These are phyloP conservation scores for Bemisia tabaci DNA, from an alignment of 1,140 invertebrate genomes.

Conservation along the genomic window DNA sequence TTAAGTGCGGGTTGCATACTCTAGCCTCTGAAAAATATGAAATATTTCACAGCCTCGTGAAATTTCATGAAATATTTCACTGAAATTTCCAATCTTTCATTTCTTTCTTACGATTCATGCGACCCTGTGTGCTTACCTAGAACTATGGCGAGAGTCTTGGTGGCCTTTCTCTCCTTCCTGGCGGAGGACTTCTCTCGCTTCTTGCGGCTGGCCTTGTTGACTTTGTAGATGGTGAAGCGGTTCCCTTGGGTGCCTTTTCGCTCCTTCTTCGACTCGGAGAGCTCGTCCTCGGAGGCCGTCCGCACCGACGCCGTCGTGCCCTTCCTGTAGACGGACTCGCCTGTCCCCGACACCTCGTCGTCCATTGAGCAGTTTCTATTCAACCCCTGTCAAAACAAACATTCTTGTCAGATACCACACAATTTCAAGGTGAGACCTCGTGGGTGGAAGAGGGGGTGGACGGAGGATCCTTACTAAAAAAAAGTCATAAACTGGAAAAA, in stretches of 20 bases:
- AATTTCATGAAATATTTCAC: no score
- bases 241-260: slow-evolving; percentile 42
- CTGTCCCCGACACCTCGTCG: background rate
- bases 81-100: no score
- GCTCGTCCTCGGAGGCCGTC: slow-evolving; percentile 24
- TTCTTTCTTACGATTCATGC: no score
- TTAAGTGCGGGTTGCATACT: no score
- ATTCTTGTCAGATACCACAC: background rate
- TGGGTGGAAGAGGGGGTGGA: no score
- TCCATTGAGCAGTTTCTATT: slow-evolving; percentile 18
- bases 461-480: no score
- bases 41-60: no score
- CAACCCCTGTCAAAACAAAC: no score
- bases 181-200: slow-evolving; percentile 89
- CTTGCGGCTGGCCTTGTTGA: slow-evolving; percentile 86
- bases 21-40: no score
- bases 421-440: background rate
- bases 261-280: slow-evolving; percentile 43
- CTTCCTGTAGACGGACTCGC: slow-evolving; percentile 8
- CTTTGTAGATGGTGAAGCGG: slow-evolving; percentile 80
- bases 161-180: slow-evolving; percentile 95
- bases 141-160: slow-evolving; percentile 96
- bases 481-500: no score
- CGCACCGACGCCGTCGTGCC: slow-evolving; percentile 9
- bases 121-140: no score